phyloP scores from a whole-genome alignment of 2,797 vertebrate genomes.

The Atherinosoma microstoma region DNA sequence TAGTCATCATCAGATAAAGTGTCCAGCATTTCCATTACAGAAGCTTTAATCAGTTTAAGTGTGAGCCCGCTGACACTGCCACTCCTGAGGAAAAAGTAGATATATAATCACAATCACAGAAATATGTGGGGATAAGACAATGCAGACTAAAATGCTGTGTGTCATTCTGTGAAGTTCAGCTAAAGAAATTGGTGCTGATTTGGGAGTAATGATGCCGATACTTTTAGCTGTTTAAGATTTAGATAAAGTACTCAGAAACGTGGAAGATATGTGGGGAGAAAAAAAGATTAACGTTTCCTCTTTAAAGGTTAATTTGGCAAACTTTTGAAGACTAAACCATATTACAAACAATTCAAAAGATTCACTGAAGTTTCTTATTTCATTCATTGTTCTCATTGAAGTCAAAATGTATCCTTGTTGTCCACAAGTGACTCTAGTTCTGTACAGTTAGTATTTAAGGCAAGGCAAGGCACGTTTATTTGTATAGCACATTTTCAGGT shows the following conservation, averaged over 20 bases:
- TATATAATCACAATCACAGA: too few relatives aligned
- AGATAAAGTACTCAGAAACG: too few relatives aligned
- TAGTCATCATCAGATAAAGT: constrained; percentile 97
- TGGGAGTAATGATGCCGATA: too few relatives aligned
- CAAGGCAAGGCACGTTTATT: not conserved
- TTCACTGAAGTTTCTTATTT: not conserved
- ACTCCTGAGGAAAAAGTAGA: constrained; percentile 83
- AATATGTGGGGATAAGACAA: too few relatives aligned
- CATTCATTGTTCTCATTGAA: not conserved
- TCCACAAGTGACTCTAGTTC: not conserved
- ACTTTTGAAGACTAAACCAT: not conserved
- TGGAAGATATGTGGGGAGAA: too few relatives aligned
- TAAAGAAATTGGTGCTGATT: too few relatives aligned
- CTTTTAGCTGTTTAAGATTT: too few relatives aligned
- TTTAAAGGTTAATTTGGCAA: not conserved
- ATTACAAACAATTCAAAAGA: not conserved
- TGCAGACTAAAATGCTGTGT: too few relatives aligned
- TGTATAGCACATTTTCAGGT: too few relatives aligned
- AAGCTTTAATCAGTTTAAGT: constrained; percentile 97
- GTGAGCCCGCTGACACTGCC: constrained; percentile 97
- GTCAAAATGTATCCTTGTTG: not conserved
- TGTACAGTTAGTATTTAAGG: too few relatives aligned
- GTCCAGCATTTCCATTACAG: constrained; percentile 96
- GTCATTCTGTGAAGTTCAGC: too few relatives aligned
- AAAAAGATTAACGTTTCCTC: not conserved